Evolutionary conservation across 2,113 vertebrate species (phyloP).

Genomic region (Cebidichthys violaceus): DNA sequence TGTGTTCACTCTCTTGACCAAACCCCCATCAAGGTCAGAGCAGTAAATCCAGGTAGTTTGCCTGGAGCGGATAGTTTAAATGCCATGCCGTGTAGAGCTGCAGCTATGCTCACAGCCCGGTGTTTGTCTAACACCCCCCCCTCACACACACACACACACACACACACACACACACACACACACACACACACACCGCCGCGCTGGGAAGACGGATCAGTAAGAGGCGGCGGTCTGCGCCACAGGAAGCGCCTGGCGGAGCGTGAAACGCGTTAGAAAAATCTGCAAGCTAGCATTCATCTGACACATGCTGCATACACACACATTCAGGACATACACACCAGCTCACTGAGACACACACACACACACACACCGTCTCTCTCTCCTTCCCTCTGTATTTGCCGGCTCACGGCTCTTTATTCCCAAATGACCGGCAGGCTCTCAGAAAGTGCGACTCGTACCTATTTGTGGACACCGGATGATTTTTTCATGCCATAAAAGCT

Average conservation of each 20-base stretch:
- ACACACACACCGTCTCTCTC: slow-evolving; percentile 6
- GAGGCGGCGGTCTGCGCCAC: slow-evolving; percentile 43
- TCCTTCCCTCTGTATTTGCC: slow-evolving; percentile 51
- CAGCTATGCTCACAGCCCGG: slow-evolving; percentile 8
- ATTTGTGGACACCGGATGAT: slow-evolving; percentile 71
- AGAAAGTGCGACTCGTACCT: slow-evolving; percentile 55
- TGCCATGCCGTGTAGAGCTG: slow-evolving; percentile 17
- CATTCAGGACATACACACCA: slow-evolving; percentile 26
- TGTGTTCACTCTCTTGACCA: slow-evolving; percentile 1
- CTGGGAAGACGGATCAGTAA: slow-evolving; percentile 61
- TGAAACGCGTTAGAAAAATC: slow-evolving; percentile 68
- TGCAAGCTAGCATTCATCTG: slow-evolving; percentile 55
- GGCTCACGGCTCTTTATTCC: slow-evolving; percentile 63
- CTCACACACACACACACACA: too few species aligned
- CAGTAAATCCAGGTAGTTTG: slow-evolving; percentile 4
- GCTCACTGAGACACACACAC: background rate
- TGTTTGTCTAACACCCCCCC: slow-evolving; percentile 68
- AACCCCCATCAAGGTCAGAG: background rate
- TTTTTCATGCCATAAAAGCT: slow-evolving; percentile 82
- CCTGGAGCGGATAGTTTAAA: slow-evolving; percentile 26
- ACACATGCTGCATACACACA: slow-evolving; percentile 47
- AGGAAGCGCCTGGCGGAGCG: slow-evolving; percentile 55
- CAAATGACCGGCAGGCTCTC: slow-evolving; percentile 62
- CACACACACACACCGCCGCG: too few species aligned
- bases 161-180: too few species aligned